Base-by-base conservation (phyloP, 2,113 vertebrate genomes). In the Siphamia tubifer region DNA sequence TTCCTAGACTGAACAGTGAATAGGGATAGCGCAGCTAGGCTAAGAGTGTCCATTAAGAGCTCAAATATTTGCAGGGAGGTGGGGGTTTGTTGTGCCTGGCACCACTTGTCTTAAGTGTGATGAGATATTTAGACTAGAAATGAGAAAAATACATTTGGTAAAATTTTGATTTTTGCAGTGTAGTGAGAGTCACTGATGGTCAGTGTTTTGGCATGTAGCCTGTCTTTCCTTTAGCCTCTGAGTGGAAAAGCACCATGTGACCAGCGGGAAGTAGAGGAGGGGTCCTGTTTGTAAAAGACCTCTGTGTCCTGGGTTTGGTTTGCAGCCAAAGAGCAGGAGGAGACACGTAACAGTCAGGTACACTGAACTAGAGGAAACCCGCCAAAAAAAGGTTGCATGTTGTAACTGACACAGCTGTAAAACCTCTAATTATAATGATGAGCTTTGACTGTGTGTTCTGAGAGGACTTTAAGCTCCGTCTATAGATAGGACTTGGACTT, bases 161-260 rank as follows among this genome's bases (percentile, higher is more conserved):
- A n/a, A n/a, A n/a, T n/a, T n/a, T n/a, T n/a, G n/a, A n/a, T n/a
- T n/a, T n/a, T n/a, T n/a, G n/a, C n/a, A n/a, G n/a, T n/a, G n/a
- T n/a, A 36, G 31, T 60, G 55, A 69, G 34, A 66, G 38, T 20
- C 36, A 68, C 76, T 49, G 36, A 43, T 5, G 20, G 40, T 49
- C 51, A 24, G 61, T 62, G 21, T 44, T 17, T 48, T 60, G 39
- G 39, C 34, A 10, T 47, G 52, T 45, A 28, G 63, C 56, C 38
- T 23, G 31, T 11, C 24, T 39, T 75, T 60, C 16, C 49, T 32
- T 25, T 34, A 10, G n/a, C 15, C 39, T 62, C 60, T 57, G 19
- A 60, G 85, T 87, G 82, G 84, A 87, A 87, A 85, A 82, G 58
- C 68, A 49, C 81, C n/a, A n/a, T n/a, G n/a, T n/a, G n/a, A n/a